Base-by-base conservation (phyloP, 2,797 vertebrate species). In the Enteromius afrohamiltoni region DNA sequence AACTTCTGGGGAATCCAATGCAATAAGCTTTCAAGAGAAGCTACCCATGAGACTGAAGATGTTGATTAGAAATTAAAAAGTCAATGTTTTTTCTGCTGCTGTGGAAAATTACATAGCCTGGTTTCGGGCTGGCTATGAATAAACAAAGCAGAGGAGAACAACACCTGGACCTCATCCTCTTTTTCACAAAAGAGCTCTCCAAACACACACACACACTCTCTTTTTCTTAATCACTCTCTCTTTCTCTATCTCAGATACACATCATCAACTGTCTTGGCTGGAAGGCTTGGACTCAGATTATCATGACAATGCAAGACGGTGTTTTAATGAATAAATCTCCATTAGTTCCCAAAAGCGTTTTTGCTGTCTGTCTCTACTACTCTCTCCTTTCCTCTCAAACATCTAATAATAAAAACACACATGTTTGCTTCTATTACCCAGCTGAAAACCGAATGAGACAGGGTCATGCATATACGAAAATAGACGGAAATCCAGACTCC, bases 261-360 rank as follows among this genome's bases (percentile, higher is more conserved):
- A 86, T 73, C 62, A 80, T 71, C 78, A 37, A 79, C 76, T 86
- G 51, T 70, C 81, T 68, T 68, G 45, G 76, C 84, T 85, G 49
- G n/a, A 81, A 88, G 79, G 82, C 86, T 76, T 89, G 85, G 79
- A 83, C 70, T 42, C 70, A 84, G 85, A 89, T 90, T 88, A 91
- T 84, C 85, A 87, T 88, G 58, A 77, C 80, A 83, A 89, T 77
- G 87, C 87, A 86, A 89, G 86, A 68, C 77, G 0, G 76, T 65
- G 77, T 64, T 88, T 89, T 91, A 88, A 91, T 91, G 83, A 90
- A 84, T 87, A 87, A 86, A 89, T 90, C 89, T 87, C 85, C 89
- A 87, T 89, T 88, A 90, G 86, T 86, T 85, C 85, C 85, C 89
- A 84, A 84, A 87, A 89, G 81, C 60, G 55, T 34, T 84, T 83